These are phyloP conservation scores for Euschistus heros DNA, from an alignment of 1,140 invertebrate genomes.

Conservation along the genomic window DNA sequence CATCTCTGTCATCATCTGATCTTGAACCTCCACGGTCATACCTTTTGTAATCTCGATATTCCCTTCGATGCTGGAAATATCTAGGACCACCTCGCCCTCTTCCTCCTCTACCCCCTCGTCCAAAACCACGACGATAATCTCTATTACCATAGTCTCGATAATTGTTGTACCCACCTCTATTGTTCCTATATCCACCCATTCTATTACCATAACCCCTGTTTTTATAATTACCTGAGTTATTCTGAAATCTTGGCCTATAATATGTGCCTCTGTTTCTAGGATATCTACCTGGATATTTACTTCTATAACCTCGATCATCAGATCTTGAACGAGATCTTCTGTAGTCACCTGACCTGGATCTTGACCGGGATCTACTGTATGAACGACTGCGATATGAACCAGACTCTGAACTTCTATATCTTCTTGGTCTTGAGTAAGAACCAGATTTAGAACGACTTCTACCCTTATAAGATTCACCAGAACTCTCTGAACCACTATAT, in stretches of 20 bases:
- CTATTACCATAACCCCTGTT: slow-evolving; percentile 37
- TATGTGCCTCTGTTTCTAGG: slow-evolving; percentile 58
- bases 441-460: slow-evolving; percentile 26
- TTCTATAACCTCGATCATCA: slow-evolving; percentile 43
- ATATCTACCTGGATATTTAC: slow-evolving; percentile 40
- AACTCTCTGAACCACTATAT: slow-evolving; percentile 20
- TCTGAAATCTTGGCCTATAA: slow-evolving; percentile 61
- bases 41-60: slow-evolving; percentile 30
- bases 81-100: slow-evolving; percentile 41
- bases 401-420: slow-evolving; percentile 39
- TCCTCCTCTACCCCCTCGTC: slow-evolving; percentile 35
- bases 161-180: slow-evolving; percentile 38
- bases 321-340: slow-evolving; percentile 46
- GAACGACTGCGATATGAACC: slow-evolving; percentile 36
- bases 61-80: slow-evolving; percentile 35
- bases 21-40: slow-evolving; percentile 36
- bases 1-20: slow-evolving; percentile 41
- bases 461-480: slow-evolving; percentile 18
- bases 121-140: slow-evolving; percentile 21
- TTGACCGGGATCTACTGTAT: slow-evolving; percentile 48
- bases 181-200: slow-evolving; percentile 33
- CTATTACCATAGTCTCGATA: slow-evolving; percentile 29
- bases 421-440: slow-evolving; percentile 32
- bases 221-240: slow-evolving; percentile 38
- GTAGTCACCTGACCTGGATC: slow-evolving; percentile 36